Evolutionary conservation across 2,797 vertebrate genomes (phyloP), one percentile per base, ranked within the genome.

Genomic region (Coregonus ussuriensis): DNA sequence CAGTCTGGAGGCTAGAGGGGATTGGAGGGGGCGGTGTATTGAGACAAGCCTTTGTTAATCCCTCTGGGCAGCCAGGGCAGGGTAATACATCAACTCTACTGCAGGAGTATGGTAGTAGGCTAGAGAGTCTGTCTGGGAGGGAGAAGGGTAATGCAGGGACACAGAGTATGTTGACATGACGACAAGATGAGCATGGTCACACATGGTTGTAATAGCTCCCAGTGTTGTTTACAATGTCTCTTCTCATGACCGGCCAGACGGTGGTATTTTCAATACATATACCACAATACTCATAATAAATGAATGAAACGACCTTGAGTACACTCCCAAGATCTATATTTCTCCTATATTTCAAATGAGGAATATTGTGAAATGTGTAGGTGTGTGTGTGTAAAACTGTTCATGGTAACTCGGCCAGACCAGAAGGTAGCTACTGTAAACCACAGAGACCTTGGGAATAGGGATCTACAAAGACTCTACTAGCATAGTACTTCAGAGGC

Each of bases 31-130:
- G 53, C 31, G 74, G 70, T 7, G 29, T 70, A 73, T 66, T 65
- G 71, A 41, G 53, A 76, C 72, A 37, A 72, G 82, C 77, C 54
- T 63, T 70, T 67, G 52, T 54, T 86, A 79, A 84, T 86, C 81
- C 75, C 72, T 41, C 35, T 13, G 25, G 73, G 41, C 59, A 29
- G 59, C 59, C 59, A 63, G 59, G 59, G 21, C 33, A 14, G 6
- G 74, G 21, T 63, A 63, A 63, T 63, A 4, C 59, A 63, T 21
- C 7, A 63, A n/a, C 56, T 59, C 56, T n/a, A 59, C 18, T 56
- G 53, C 15, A 15, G 53, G 16, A 56, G 53, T 56, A 56, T 15
- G 21, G 59, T 25, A 63, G 72, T 56, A 68, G 73, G 31, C 41
- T 72, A 74, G 79, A 66, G 33, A 62, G 16, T 47, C 41, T 15